Percentiles rank a stretch among this genome's conserved stretches.
Conservation (phyloP, 2,113 vertebrate species). For the Aviceda subcristata region DNA sequence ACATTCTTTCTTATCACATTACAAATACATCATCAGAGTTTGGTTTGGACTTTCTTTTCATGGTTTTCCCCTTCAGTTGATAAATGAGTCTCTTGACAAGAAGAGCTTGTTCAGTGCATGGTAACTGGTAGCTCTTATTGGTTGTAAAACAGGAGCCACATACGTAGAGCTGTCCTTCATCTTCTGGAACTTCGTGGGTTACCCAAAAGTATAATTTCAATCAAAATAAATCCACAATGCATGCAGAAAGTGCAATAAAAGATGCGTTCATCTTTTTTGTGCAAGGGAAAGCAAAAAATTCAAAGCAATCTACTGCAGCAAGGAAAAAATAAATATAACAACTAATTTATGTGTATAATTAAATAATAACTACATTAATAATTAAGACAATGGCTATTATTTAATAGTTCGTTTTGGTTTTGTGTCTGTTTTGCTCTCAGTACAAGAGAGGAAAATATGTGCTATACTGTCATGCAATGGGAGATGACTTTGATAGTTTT, state of each 20-base stretch:
- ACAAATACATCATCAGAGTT: neutral
- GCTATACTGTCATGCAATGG: neutral
- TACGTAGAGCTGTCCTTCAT: neutral
- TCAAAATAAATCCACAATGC: neutral
- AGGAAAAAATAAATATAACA: neutral
- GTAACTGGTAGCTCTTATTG: neutral
- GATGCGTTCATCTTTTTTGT: neutral
- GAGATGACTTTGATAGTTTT: neutral
- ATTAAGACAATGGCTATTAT: neutral
- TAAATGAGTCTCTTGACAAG: neutral
- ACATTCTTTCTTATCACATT: neutral
- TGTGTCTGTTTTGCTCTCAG: neutral
- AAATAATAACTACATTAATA: neutral
- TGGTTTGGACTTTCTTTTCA: neutral
- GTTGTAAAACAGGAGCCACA: neutral
- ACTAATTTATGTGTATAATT: neutral
- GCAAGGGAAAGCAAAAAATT: neutral
- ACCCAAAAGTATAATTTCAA: neutral
- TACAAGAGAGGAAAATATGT: neutral
- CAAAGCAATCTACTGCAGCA: neutral
- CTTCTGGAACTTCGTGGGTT: neutral
- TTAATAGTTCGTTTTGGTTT: neutral
- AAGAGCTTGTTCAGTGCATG: neutral
- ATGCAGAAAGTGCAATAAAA: neutral
- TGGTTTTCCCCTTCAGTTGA: constrained; percentile 23